Conservation (phyloP, 2,113 vertebrate genomes). For the Tonatia bakeri region DNA sequence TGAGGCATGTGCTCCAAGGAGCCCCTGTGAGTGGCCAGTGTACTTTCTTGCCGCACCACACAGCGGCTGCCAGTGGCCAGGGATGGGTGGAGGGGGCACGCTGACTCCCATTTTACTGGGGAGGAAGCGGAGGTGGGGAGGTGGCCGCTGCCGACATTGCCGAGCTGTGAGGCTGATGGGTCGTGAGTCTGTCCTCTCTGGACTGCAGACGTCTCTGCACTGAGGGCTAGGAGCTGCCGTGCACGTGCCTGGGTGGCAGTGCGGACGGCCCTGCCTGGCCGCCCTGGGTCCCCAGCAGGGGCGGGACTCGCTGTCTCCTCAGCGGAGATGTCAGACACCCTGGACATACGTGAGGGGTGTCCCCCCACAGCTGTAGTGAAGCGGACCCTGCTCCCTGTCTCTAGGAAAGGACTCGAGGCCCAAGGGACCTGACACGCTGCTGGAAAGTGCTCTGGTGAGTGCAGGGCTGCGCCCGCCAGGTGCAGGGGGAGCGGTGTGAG, state of each 20-base stretch:
- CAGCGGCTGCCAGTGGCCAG: background rate
- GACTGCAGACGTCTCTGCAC: rapidly evolving
- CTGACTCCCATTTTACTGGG: background rate
- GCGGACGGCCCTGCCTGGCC: background rate
- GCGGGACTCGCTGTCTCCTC: too few relatives aligned
- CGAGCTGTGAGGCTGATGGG: background rate
- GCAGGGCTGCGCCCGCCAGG: rapidly evolving
- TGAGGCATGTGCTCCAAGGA: rapidly evolving
- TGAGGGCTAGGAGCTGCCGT: background rate
- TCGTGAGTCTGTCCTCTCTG: too few relatives aligned
- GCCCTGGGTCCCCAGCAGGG: background rate
- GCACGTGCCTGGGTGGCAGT: rapidly evolving
- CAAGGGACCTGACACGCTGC: conserved; percentile 53
- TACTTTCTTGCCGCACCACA: rapidly evolving
- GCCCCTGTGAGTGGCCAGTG: rapidly evolving
- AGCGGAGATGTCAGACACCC: background rate
- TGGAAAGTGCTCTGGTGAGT: conserved; percentile 71
- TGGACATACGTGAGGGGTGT: background rate
- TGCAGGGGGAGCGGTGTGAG: background rate
- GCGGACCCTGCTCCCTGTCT: background rate
- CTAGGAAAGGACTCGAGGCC: conserved; percentile 75
- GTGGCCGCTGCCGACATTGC: background rate
- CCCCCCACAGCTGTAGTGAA: background rate
- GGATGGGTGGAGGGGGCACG: background rate
- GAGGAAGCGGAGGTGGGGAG: background rate